phyloP scores from a whole-genome alignment of 2,113 vertebrate species.

The Pogonocichla stellata region DNA sequence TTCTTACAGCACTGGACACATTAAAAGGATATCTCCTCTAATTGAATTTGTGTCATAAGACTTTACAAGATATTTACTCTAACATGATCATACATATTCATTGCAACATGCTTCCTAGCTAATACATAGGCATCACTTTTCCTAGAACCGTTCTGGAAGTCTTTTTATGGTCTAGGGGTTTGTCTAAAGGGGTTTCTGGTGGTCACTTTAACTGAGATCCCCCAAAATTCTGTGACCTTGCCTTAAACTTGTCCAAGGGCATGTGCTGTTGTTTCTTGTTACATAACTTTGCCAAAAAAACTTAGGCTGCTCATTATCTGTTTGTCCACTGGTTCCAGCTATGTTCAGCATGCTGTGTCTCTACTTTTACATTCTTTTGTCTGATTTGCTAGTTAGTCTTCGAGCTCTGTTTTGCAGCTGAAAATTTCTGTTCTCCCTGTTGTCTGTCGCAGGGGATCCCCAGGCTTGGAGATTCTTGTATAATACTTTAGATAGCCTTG shows the following conservation, averaged over 20 bases:
- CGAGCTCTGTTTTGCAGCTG: background rate
- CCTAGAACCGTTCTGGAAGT: too few species aligned
- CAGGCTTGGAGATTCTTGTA: background rate
- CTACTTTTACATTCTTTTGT: background rate
- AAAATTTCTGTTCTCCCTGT: background rate
- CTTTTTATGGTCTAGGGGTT: background rate
- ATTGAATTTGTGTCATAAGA: too few species aligned
- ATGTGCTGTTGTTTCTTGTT: background rate
- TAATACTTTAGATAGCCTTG: background rate
- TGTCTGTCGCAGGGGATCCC: background rate
- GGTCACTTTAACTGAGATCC: background rate
- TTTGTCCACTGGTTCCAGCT: background rate
- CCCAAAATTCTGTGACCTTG: background rate
- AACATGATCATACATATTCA: background rate
- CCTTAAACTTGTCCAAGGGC: background rate
- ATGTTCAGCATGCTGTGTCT: background rate
- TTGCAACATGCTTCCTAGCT: background rate
- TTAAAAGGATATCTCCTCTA: background rate
- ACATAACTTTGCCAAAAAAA: background rate
- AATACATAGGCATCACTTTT: background rate
- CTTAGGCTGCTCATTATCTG: background rate
- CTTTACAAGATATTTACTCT: background rate
- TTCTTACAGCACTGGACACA: too few species aligned
- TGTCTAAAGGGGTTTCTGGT: background rate
- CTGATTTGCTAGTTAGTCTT: background rate